These are phyloP conservation scores for Lacerta bilineata DNA, from an alignment of 2,797 vertebrate genomes.

Conservation along the genomic window DNA sequence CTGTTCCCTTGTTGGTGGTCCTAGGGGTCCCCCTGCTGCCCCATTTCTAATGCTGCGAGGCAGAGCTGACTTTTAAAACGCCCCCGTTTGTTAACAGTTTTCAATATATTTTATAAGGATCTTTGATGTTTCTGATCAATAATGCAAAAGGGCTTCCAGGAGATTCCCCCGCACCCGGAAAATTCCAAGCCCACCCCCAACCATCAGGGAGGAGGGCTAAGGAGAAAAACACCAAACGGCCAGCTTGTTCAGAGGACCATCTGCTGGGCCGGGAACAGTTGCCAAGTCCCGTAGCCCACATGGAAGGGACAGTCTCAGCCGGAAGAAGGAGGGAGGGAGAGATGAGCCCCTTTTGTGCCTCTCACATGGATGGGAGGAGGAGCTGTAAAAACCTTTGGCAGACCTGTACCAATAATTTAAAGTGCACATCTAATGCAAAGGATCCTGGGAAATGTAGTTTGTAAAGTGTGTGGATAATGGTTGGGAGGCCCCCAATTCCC, in stretches of 20 bases:
- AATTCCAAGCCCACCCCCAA: neutral
- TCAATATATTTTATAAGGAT: neutral
- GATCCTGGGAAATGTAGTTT: too few relatives aligned
- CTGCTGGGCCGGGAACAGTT: neutral
- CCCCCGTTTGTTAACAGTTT: neutral
- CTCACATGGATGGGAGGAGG: neutral
- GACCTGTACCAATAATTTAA: too few relatives aligned
- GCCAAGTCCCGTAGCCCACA: neutral
- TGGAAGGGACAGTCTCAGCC: neutral
- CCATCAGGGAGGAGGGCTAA: neutral
- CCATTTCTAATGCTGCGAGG: neutral
- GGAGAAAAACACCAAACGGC: slow-evolving; percentile 6
- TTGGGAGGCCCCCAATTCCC: neutral
- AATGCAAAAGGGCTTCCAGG: neutral
- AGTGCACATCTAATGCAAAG: too few relatives aligned
- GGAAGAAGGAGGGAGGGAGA: neutral
- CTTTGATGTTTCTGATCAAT: neutral
- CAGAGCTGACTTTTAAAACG: too few relatives aligned
- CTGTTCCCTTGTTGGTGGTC: neutral
- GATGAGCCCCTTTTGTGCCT: neutral
- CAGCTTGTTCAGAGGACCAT: neutral
- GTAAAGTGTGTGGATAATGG: too few relatives aligned
- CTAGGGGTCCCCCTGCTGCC: neutral
- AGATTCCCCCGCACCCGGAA: neutral
- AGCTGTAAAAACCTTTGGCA: too few relatives aligned